Conservation (phyloP, 2,888 invertebrate genomes). For the Pristionchus exspectatus region DNA sequence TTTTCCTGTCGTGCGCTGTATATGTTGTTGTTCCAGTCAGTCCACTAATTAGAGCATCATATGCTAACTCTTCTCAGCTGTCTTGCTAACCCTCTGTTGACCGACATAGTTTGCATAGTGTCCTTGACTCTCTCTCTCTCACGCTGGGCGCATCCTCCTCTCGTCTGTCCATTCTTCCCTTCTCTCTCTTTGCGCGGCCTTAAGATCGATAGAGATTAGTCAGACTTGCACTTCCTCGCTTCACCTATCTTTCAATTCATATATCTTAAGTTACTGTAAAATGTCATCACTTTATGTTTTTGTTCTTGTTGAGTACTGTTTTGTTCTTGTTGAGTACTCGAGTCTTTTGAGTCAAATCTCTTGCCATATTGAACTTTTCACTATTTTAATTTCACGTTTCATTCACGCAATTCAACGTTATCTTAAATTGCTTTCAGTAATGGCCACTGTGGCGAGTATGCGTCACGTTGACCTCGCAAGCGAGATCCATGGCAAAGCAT, state of each 20-base stretch:
- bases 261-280: no score
- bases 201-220: constrained; percentile 3
- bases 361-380: not conserved
- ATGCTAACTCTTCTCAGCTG: not conserved
- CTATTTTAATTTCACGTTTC: not conserved
- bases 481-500: constrained; percentile 30
- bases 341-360: not conserved
- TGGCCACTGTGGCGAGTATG: constrained; percentile 18
- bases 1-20: not conserved
- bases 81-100: constrained; percentile 24
- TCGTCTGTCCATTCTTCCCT: not conserved
- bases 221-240: constrained; percentile 13
- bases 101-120: constrained; percentile 42
- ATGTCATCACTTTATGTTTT: not conserved
- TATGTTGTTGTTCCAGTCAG: not conserved
- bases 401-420: no score
- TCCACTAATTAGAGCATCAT: not conserved
- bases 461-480: constrained; percentile 18
- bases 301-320: not conserved
- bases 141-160: constrained; percentile 3
- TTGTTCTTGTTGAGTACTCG: not conserved
- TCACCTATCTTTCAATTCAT: not conserved
- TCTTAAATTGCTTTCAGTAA: not conserved
- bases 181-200: constrained; percentile 41
- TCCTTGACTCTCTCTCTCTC: constrained; percentile 44